These are phyloP conservation scores for Lagopus muta DNA, from an alignment of 2,113 vertebrate species.

Conservation along the genomic window DNA sequence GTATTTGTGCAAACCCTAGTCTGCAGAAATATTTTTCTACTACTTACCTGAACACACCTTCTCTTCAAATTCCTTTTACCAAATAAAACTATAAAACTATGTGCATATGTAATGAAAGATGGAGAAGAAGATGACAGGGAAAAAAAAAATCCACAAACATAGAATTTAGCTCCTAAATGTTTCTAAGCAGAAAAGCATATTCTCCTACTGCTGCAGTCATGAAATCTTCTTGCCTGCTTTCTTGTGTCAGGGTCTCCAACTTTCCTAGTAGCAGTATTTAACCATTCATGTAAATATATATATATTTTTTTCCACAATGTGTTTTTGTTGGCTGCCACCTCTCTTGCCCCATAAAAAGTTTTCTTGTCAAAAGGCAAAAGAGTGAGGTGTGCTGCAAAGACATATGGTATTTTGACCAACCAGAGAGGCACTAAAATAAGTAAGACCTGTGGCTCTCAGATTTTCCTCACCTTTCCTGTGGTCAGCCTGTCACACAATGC, in stretches of 20 bases:
- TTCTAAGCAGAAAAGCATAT: background rate
- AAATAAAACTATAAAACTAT: background rate
- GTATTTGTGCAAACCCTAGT: background rate
- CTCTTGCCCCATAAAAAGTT: constrained; percentile 19
- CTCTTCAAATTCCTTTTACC: background rate
- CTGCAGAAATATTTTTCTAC: background rate
- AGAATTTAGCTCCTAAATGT: background rate
- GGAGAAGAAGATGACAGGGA: background rate
- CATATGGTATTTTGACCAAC: background rate
- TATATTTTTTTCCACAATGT: background rate
- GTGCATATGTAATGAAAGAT: background rate
- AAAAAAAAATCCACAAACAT: background rate
- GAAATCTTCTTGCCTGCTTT: constrained; percentile 3
- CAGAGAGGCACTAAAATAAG: background rate
- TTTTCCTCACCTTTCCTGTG: constrained; percentile 21
- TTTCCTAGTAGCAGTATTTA: constrained; percentile 18
- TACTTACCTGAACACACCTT: background rate
- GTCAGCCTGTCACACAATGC: background rate
- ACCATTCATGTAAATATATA: constrained; percentile 8
- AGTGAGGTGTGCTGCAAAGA: constrained; percentile 24
- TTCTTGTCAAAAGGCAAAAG: constrained; percentile 42
- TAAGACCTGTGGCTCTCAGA: background rate
- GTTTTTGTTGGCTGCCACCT: constrained; percentile 50
- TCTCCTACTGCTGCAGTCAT: background rate
- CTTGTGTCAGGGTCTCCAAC: background rate